phyloP scores from a whole-genome alignment of 2,888 invertebrate species.

The Pteria penguin region DNA sequence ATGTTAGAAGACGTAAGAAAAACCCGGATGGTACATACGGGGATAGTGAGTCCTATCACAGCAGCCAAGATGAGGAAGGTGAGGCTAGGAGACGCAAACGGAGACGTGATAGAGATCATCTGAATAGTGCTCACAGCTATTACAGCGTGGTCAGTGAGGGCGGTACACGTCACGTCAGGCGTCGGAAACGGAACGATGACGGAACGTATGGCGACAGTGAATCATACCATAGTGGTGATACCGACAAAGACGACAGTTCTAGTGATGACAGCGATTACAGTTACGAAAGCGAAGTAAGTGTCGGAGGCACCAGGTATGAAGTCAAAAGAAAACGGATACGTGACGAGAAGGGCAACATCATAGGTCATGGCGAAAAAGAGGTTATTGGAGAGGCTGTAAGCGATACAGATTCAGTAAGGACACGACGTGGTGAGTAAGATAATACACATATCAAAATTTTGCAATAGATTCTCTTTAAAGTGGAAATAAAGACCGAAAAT shows the following conservation, averaged over 20 bases:
- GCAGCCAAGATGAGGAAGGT: constrained; percentile 74
- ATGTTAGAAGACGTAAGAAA: constrained; percentile 65
- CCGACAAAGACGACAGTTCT: constrained; percentile 38
- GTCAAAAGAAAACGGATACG: constrained; percentile 64
- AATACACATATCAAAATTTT: not conserved
- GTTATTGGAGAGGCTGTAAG: constrained; percentile 42
- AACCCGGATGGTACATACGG: constrained; percentile 72
- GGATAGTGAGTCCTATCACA: constrained; percentile 73
- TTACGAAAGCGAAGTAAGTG: constrained; percentile 70
- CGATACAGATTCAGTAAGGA: constrained; percentile 47
- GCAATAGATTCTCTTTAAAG: too few relatives aligned
- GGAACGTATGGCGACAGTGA: constrained; percentile 65
- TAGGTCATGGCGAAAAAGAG: constrained; percentile 64
- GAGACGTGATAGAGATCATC: constrained; percentile 67
- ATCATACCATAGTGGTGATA: constrained; percentile 50
- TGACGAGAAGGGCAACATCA: constrained; percentile 66
- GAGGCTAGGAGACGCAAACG: constrained; percentile 65
- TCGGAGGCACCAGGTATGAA: constrained; percentile 72
- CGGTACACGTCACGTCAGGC: constrained; percentile 61
- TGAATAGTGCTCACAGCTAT: constrained; percentile 74
- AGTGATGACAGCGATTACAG: constrained; percentile 53
- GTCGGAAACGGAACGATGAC: constrained; percentile 56
- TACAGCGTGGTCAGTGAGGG: constrained; percentile 64
- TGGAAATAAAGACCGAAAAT: too few relatives aligned
- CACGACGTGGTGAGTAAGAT: constrained; percentile 46